Base-by-base conservation (phyloP, 1,140 invertebrate species). In the Heliothis subflexa region DNA sequence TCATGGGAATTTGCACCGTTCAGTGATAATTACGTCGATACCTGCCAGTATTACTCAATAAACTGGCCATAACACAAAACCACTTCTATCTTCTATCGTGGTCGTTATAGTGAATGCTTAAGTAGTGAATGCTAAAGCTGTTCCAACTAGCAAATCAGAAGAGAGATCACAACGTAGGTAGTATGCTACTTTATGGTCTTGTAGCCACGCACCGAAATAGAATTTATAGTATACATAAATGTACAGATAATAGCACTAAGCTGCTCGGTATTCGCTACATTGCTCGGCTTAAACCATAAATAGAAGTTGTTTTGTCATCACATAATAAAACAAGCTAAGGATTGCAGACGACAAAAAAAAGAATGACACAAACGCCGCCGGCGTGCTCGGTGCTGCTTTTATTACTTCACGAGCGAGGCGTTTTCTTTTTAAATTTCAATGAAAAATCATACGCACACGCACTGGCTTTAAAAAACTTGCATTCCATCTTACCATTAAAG, bases 401-500 rank as follows among this genome's bases (percentile, higher is more conserved):
- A 89, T 90, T 86, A 87, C 81, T 79, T 80, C 57, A 75, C 45
- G 73, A 62, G 72, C 57, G 57, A 79, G 78, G 79, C 81, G 80
- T 90, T 90, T 91, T 88, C 86, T 91, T 90, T 91, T 89, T 91
- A 89, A 80, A 92, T 89, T 91, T 91, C 87, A 92, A 92, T 91
- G 91, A 93, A 92, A 92, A 93, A 90, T 93, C 88, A 89, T 91
- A 88, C 85, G 85, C 74, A 70, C 70, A 83, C 79, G 79, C 84
- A 86, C 85, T 78, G 83, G 71, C 71, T 80, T 79, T 85, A 89
- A 78, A 90, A 91, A 91, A 89, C 82, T 86, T 83, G 79, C 90
- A 89, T 92, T 91, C 91, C 88, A 80, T 80, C 83, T 81, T 66
- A 64, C 84, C 79, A 80, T 89, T 89, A 88, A 89, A 89, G 88